phyloP scores from a whole-genome alignment of 2,888 invertebrate species.

The Cynaeus angustus region DNA sequence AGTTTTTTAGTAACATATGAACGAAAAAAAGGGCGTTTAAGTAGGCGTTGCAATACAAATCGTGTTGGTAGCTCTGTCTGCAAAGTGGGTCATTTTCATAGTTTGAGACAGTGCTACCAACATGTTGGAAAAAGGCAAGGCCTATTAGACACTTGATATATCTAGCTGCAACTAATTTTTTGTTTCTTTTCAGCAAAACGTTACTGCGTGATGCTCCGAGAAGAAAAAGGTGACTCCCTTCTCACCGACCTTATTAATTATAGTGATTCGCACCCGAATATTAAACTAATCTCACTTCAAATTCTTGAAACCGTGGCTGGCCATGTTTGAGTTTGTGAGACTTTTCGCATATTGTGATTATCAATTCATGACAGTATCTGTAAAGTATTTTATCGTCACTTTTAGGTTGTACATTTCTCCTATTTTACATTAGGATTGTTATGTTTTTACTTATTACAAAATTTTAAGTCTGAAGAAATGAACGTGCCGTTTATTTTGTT shows the following conservation, averaged over 20 bases:
- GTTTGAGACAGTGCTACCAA: no score
- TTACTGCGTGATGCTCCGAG: conserved; percentile 79
- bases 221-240: conserved; percentile 76
- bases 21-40: no score
- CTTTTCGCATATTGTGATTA: conserved; percentile 24
- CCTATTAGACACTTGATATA: no score
- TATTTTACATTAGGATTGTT: conserved; percentile 34
- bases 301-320: conserved; percentile 62
- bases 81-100: no score
- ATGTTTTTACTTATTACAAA: conserved; percentile 7
- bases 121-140: no score
- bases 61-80: no score
- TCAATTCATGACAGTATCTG: conserved; percentile 2
- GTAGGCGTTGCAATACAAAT: no score
- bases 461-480: conserved; percentile 7
- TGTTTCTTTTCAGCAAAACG: conserved; percentile 74
- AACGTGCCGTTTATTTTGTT: no score
- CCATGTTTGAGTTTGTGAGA: conserved; percentile 20
- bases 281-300: conserved; percentile 60
- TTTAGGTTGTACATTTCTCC: conserved; percentile 27
- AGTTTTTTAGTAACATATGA: no score
- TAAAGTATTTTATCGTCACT: conserved; percentile 23
- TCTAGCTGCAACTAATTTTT: background rate
- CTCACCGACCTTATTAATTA: conserved; percentile 70
- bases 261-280: conserved; percentile 62